Evolutionary conservation across 1,140 invertebrate genomes (phyloP).

Genomic region (Drosophila obscura): DNA sequence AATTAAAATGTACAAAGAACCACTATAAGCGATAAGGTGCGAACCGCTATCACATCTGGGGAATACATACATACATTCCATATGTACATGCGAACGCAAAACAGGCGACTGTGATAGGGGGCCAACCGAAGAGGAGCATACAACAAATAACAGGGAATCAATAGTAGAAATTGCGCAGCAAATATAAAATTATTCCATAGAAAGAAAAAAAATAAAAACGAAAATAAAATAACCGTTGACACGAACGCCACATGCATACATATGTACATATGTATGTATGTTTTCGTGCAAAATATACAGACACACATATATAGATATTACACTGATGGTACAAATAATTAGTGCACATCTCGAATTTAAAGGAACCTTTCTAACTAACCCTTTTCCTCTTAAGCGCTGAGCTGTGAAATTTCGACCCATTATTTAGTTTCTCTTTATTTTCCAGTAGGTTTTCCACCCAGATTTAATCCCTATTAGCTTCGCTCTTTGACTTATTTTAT

Average conservation of each 20-base stretch:
- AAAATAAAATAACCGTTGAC: slow-evolving; percentile 59
- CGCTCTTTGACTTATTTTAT: no score
- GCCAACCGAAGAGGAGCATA: slow-evolving; percentile 41
- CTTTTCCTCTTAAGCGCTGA: no score
- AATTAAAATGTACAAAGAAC: slow-evolving; percentile 35
- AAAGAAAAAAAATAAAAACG: slow-evolving; percentile 43
- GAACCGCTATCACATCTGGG: slow-evolving; percentile 16
- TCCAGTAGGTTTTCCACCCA: no score
- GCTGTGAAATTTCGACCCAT: no score
- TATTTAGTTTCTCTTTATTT: no score
- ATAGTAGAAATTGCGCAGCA: slow-evolving; percentile 78
- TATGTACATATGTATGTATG: slow-evolving; percentile 6
- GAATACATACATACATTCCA: slow-evolving; percentile 11
- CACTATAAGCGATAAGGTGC: slow-evolving; percentile 38
- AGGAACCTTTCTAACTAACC: no score
- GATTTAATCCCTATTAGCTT: no score
- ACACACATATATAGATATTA: no score
- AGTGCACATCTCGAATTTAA: neutral
- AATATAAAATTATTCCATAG: slow-evolving; percentile 69
- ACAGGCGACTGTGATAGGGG: slow-evolving; percentile 38
- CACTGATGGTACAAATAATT: no score
- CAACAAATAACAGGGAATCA: slow-evolving; percentile 58
- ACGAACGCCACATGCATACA: slow-evolving; percentile 38
- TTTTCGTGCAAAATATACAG: neutral
- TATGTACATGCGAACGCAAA: slow-evolving; percentile 35